phyloP scores from a whole-genome alignment of 1,140 invertebrate species.

The Andrena cerasifolii region DNA sequence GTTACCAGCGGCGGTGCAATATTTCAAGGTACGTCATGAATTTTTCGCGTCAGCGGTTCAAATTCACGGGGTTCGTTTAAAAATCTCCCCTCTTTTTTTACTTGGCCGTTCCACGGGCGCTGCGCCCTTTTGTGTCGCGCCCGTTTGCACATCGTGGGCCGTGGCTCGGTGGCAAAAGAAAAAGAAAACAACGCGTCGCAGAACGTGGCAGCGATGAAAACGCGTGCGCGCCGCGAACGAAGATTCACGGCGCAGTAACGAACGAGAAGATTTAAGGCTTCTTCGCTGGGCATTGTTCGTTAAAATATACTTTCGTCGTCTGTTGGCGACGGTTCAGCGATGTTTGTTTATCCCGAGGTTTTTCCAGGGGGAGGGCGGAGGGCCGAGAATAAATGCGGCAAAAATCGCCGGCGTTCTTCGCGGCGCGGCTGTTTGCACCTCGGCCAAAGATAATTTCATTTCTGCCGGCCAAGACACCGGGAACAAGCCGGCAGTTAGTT shows the following conservation, averaged over 20 bases:
- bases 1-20: constrained; percentile 8
- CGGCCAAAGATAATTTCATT: neutral
- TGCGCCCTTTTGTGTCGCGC: neutral
- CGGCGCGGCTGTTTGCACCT: neutral
- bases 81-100: constrained; percentile 7
- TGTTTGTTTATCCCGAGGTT: neutral
- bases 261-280: constrained; percentile 10
- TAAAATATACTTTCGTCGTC: neutral
- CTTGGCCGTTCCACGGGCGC: neutral
- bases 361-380: too few species aligned
- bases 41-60: constrained; percentile 12
- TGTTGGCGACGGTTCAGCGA: constrained; percentile 29
- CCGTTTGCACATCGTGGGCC: neutral
- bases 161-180: too few species aligned
- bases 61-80: constrained; percentile 15
- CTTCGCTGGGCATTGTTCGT: constrained; percentile 1
- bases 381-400: too few species aligned
- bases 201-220: neutral
- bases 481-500: neutral
- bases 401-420: neutral
- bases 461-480: neutral
- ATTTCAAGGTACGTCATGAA: constrained; percentile 24
- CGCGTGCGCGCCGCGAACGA: neutral
- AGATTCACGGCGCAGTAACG: constrained; percentile 4
- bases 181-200: neutral